These are phyloP conservation scores for Myzus persicae DNA, from an alignment of 1,140 invertebrate genomes.

Conservation along the genomic window DNA sequence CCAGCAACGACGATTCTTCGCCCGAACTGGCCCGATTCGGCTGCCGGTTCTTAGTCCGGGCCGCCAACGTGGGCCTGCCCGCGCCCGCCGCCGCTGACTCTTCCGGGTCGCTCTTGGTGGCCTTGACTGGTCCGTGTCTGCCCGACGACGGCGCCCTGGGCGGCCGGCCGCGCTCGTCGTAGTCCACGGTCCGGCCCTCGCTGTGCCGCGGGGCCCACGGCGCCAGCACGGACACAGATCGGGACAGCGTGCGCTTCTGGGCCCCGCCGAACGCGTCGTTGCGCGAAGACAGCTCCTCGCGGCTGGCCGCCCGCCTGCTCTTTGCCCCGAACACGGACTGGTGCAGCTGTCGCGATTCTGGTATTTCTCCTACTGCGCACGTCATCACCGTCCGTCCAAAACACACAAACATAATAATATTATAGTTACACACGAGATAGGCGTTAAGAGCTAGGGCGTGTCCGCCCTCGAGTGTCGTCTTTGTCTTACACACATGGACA, in stretches of 20 bases:
- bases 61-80: background rate
- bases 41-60: background rate
- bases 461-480: background rate
- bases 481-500: background rate
- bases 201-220: constrained; percentile 82
- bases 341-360: constrained; percentile 70
- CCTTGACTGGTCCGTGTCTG: constrained; percentile 41
- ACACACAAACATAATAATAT: background rate
- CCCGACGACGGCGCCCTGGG: constrained; percentile 56
- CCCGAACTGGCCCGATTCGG: constrained; percentile 22
- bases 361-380: constrained; percentile 74
- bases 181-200: constrained; percentile 72
- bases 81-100: background rate
- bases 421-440: background rate
- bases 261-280: constrained; percentile 68
- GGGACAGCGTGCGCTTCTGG: constrained; percentile 78
- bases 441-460: no score
- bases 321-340: constrained; percentile 61
- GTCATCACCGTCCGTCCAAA: background rate
- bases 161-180: constrained; percentile 65
- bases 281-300: constrained; percentile 74
- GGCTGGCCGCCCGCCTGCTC: constrained; percentile 69
- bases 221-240: constrained; percentile 82
- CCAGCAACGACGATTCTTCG: constrained; percentile 48
- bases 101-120: constrained; percentile 47